These are phyloP conservation scores for Artibeus jamaicensis DNA, from an alignment of 2,797 vertebrate species.

Conservation along the genomic window DNA sequence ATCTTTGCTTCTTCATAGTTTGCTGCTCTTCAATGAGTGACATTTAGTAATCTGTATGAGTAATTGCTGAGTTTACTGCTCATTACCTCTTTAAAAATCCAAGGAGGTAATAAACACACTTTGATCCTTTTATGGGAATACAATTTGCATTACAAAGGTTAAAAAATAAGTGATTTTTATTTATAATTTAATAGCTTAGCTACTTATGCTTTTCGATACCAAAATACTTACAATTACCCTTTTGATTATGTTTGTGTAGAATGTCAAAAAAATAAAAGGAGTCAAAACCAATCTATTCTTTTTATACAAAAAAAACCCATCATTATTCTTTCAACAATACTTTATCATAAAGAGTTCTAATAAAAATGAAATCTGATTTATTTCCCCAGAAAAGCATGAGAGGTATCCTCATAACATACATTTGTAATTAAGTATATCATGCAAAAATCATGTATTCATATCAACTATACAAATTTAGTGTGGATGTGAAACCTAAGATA, in stretches of 20 bases:
- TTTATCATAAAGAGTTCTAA: not conserved
- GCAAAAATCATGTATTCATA: not conserved
- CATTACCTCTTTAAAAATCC: constrained; percentile 81
- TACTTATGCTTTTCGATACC: constrained; percentile 60
- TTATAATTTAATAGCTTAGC: constrained; percentile 67
- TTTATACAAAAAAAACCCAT: constrained; percentile 24
- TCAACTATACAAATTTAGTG: not conserved
- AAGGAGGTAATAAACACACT: constrained; percentile 67
- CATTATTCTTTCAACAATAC: not conserved
- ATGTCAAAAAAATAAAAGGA: constrained; percentile 14
- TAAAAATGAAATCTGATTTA: not conserved
- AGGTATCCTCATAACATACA: not conserved
- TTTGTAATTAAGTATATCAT: not conserved
- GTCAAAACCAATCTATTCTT: constrained; percentile 8
- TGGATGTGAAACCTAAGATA: not conserved
- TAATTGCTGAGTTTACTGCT: constrained; percentile 83
- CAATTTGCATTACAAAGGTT: constrained; percentile 80
- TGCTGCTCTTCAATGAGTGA: constrained; percentile 72
- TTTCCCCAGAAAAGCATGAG: not conserved
- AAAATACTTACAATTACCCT: constrained; percentile 69
- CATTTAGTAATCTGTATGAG: constrained; percentile 78
- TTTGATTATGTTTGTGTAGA: constrained; percentile 61
- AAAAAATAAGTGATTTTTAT: constrained; percentile 76
- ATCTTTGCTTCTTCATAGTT: constrained; percentile 57
- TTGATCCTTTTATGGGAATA: constrained; percentile 80